Conservation (phyloP, 2,113 vertebrate genomes). For the Epinephelus cyanopodus region DNA sequence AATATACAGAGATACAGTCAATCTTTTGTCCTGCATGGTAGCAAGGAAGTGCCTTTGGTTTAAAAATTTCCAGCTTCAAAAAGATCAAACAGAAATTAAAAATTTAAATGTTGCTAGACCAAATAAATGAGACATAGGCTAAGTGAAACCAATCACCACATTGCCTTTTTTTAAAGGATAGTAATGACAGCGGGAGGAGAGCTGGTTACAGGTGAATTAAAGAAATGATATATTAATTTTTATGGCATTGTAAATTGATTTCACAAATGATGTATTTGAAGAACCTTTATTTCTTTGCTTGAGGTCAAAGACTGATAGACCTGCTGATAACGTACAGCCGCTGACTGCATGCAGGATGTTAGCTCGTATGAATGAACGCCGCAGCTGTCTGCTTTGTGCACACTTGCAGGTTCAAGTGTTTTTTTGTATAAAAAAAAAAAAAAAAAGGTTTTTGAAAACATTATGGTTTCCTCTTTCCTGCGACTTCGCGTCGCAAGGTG, state of each 20-base stretch:
- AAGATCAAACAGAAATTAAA: constrained; percentile 86
- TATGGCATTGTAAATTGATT: constrained; percentile 65
- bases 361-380: constrained; percentile 35
- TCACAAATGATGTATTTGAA: constrained; percentile 55
- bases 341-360: constrained; percentile 67
- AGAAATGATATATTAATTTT: constrained; percentile 67
- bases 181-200: constrained; percentile 67
- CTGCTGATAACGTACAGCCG: constrained; percentile 47
- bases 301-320: constrained; percentile 52
- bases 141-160: constrained; percentile 91
- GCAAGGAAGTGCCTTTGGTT: constrained; percentile 99
- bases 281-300: constrained; percentile 49
- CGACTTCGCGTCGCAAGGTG: not conserved
- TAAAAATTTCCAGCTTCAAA: constrained; percentile 93
- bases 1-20: constrained; percentile 85
- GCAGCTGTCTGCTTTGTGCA: constrained; percentile 61
- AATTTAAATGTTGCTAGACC: constrained; percentile 89
- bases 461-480: constrained; percentile 21
- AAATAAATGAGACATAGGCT: constrained; percentile 84
- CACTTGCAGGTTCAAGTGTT: constrained; percentile 82
- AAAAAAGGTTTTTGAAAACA: constrained; percentile 19
- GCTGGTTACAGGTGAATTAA: constrained; percentile 56
- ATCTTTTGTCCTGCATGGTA: constrained; percentile 91
- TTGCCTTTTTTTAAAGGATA: constrained; percentile 93
- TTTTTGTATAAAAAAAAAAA: not conserved